Evolutionary conservation across 64 coral and sea anemone genomes (phyloP).

Genomic region (Actinia equina): DNA sequence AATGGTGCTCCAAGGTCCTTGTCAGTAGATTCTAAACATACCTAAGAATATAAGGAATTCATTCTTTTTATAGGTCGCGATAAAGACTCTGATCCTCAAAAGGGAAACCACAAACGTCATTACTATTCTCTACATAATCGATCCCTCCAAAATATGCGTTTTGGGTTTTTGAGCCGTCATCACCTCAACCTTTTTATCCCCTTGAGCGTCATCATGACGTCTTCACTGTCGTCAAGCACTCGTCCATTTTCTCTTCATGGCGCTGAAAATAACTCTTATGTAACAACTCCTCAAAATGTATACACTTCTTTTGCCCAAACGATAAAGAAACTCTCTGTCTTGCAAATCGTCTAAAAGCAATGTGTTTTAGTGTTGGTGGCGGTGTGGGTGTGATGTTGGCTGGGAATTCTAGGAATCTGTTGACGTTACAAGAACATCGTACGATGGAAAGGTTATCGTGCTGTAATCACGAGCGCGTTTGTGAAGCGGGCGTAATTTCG

Average conservation of each 20-base stretch:
- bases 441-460: background rate
- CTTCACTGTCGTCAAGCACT: background rate
- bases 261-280: background rate
- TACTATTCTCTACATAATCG: background rate
- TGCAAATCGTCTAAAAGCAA: background rate
- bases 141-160: background rate
- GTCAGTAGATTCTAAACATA: too few relatives aligned
- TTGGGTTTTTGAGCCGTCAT: background rate
- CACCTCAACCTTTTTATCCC: background rate
- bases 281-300: background rate
- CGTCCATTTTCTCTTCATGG: background rate
- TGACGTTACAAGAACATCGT: background rate
- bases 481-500: background rate
- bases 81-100: background rate
- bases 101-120: background rate
- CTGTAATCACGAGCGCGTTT: background rate
- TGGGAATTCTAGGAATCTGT: background rate
- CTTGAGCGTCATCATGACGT: slow-evolving; percentile 7
- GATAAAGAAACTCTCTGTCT: background rate
- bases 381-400: background rate
- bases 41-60: background rate
- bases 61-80: background rate
- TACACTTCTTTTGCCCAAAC: background rate
- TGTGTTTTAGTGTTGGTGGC: background rate
- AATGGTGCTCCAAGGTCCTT: too few relatives aligned